These are phyloP conservation scores for Parascotia fuliginaria DNA, from an alignment of 2,888 invertebrate species.

Conservation along the genomic window DNA sequence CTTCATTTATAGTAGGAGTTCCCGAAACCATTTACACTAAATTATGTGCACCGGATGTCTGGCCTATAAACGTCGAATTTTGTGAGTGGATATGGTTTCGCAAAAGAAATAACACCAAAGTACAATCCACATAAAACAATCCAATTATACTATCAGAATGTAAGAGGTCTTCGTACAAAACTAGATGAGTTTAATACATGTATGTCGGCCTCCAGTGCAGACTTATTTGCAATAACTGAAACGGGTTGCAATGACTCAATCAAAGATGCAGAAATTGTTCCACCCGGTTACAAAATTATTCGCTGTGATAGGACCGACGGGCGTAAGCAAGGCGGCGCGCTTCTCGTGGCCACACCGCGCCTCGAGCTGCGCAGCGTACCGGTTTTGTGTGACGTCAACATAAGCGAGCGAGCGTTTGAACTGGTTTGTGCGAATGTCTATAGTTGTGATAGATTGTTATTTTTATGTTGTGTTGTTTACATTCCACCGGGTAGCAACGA, in stretches of 20 bases:
- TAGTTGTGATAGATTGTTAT: constrained; percentile 2
- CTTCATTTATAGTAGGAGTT: background rate
- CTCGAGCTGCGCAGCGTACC: constrained; percentile 4
- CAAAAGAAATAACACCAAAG: no score
- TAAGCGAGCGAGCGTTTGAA: constrained; percentile 9
- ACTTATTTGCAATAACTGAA: constrained; percentile 3
- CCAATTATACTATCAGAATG: constrained; percentile 2
- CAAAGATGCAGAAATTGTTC: constrained; percentile 2
- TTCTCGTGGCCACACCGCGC: constrained; percentile 16
- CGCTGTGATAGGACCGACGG: background rate
- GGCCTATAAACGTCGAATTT: background rate
- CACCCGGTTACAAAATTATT: constrained; percentile 1
- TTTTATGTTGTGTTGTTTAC: constrained; percentile 12
- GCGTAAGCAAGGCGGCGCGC: background rate
- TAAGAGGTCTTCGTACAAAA: constrained; percentile 5
- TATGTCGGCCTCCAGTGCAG: background rate
- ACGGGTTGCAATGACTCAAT: constrained; percentile 1
- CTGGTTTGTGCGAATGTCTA: constrained; percentile 9
- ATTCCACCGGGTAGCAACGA: background rate
- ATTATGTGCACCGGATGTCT: background rate
- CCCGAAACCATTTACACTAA: background rate
- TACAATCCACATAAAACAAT: background rate
- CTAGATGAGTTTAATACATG: background rate
- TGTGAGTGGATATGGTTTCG: constrained; percentile 6
- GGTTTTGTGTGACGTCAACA: constrained; percentile 3